Evolutionary conservation across 23 tunicate genomes (phyloP).

Genomic region (Ciona savignyi): DNA sequence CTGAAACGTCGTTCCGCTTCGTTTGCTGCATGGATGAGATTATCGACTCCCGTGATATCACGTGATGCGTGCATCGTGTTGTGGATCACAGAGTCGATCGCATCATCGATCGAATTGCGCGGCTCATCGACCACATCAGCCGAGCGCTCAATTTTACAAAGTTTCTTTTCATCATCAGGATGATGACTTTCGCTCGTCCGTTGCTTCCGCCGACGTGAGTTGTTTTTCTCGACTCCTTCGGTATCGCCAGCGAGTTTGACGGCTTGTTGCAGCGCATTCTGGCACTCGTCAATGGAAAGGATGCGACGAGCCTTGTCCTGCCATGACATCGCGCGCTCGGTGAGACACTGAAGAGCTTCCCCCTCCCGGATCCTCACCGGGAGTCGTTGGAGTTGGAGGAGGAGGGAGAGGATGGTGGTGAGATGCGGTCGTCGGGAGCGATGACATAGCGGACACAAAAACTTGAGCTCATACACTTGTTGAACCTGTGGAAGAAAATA

Average conservation of each 20-base stretch:
- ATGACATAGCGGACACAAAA: constrained; percentile 83
- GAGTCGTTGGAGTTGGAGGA: constrained; percentile 74
- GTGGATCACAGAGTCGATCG: constrained; percentile 59
- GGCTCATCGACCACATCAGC: background rate
- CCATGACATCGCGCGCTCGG: constrained; percentile 89
- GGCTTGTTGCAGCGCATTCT: constrained; percentile 16
- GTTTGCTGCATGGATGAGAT: constrained; percentile 27
- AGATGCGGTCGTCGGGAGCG: constrained; percentile 89
- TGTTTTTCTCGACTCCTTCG: background rate
- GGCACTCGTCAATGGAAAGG: constrained; percentile 31
- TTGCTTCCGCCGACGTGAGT: constrained; percentile 1
- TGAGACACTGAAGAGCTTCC: constrained; percentile 84
- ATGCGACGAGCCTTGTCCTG: constrained; percentile 64
- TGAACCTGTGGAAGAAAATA: too few species aligned
- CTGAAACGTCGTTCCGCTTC: constrained; percentile 23
- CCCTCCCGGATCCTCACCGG: constrained; percentile 87
- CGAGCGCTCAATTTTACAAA: constrained; percentile 2
- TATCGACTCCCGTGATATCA: constrained; percentile 23
- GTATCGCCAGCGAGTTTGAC: constrained; percentile 5
- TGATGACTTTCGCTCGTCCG: constrained; percentile 4
- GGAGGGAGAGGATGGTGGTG: constrained; percentile 51
- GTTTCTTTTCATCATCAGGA: background rate
- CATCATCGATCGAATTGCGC: constrained; percentile 67
- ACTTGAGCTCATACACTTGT: constrained; percentile 80
- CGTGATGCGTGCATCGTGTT: background rate